Percentiles rank a stretch among this genome's conserved stretches.
phyloP scores from a whole-genome alignment of 2,113 vertebrate genomes.

The Corydoras maculifer region DNA sequence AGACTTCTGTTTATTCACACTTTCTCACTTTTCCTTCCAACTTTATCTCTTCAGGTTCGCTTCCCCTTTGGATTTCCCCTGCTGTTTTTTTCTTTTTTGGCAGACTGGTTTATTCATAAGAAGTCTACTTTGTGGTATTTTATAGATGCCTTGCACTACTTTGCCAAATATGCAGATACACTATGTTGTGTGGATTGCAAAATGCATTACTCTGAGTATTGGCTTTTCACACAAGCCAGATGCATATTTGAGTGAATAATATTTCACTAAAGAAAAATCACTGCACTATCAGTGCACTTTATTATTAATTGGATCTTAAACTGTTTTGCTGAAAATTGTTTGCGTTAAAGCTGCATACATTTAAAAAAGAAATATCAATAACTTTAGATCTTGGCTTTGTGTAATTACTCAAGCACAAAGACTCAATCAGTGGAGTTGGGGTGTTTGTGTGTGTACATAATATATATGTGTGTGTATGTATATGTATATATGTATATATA shows the following conservation, averaged over 20 bases:
- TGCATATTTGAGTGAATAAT: slow-evolving; percentile 12
- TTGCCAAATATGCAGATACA: slow-evolving; percentile 15
- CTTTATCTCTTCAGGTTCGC: not conserved
- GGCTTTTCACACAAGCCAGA: slow-evolving; percentile 9
- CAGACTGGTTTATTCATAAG: slow-evolving; percentile 24
- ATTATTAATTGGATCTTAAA: not conserved
- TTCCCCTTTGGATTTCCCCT: not conserved
- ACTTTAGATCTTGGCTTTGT: not conserved
- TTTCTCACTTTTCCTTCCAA: slow-evolving; percentile 1
- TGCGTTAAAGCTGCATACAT: not conserved
- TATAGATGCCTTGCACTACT: slow-evolving; percentile 7
- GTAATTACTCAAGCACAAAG: slow-evolving; percentile 5
- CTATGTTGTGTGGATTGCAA: not conserved
- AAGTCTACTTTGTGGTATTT: slow-evolving; percentile 7
- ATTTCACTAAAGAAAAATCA: slow-evolving; percentile 2
- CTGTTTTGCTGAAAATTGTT: not conserved
- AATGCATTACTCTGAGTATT: slow-evolving; percentile 5
- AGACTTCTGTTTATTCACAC: slow-evolving; percentile 29
- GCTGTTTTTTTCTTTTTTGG: not conserved
- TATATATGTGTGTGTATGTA: not conserved
- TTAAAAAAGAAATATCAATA: not conserved
- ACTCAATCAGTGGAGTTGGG: not conserved
- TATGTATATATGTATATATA: too few species aligned
- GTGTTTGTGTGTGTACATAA: not conserved
- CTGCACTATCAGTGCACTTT: not conserved